These are phyloP conservation scores for Melanotus villosus DNA, from an alignment of 2,888 invertebrate genomes.

Conservation along the genomic window DNA sequence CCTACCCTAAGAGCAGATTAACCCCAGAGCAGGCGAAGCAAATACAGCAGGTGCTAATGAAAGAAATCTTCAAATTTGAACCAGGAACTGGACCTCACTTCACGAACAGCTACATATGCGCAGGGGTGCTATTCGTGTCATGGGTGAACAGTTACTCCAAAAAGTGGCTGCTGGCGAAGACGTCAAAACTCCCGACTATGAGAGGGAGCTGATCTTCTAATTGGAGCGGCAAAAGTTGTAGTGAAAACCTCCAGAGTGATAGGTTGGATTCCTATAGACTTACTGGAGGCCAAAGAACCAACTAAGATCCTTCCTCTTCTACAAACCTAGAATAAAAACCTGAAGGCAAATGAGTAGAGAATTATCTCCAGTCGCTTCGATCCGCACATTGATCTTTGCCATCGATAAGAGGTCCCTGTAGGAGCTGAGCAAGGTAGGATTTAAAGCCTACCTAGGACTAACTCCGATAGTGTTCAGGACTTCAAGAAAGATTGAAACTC, in stretches of 20 bases:
- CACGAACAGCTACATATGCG: not conserved
- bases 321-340: not conserved
- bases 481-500: no score
- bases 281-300: not conserved
- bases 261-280: not conserved
- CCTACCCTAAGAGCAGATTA: not conserved
- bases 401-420: no score
- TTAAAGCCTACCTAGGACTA: no score
- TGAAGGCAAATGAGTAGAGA: not conserved
- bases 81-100: not conserved
- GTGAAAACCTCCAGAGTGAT: conserved; percentile 4
- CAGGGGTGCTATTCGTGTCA: not conserved
- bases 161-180: not conserved
- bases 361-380: not conserved
- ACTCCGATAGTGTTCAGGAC: no score
- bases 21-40: conserved; percentile 2
- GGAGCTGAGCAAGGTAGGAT: no score
- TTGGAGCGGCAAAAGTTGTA: not conserved
- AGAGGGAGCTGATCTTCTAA: not conserved
- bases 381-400: no score
- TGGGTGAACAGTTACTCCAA: not conserved
- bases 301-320: not conserved
- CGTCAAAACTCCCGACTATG: not conserved
- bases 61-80: not conserved
- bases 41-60: not conserved